Conservation (phyloP, 2,888 invertebrate species). For the Melanargia galathea region DNA sequence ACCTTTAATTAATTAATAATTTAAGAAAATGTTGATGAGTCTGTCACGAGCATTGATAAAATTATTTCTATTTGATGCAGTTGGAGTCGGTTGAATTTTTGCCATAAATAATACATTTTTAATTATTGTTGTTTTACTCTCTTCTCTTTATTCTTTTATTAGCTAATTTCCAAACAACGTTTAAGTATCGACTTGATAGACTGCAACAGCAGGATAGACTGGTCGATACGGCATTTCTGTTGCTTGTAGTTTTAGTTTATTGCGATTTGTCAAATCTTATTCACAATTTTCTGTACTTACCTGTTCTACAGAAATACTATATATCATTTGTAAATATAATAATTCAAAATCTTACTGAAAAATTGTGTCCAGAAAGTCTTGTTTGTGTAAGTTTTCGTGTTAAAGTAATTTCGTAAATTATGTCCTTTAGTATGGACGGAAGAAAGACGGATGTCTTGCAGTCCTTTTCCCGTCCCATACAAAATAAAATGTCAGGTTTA, state of each 20-base stretch:
- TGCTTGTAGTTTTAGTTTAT: slow-evolving; percentile 4
- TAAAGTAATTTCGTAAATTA: too few species aligned
- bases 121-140: not conserved
- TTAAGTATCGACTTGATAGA: not conserved
- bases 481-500: too few species aligned
- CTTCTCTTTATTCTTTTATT: not conserved
- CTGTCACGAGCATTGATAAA: too few species aligned
- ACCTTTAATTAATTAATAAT: too few species aligned
- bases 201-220: not conserved
- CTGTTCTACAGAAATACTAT: not conserved
- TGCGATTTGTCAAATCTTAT: not conserved
- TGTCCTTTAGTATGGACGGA: too few species aligned
- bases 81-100: slow-evolving; percentile 9
- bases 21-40: too few species aligned
- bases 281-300: slow-evolving; percentile 3
- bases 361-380: too few species aligned
- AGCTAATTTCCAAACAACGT: not conserved
- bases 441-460: too few species aligned
- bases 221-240: not conserved
- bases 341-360: not conserved
- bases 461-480: too few species aligned
- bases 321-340: slow-evolving; percentile 5
- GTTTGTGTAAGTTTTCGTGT: too few species aligned
- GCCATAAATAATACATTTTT: not conserved
- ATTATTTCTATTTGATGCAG: not conserved